phyloP scores from a whole-genome alignment of 2,113 vertebrate species.

The Puma concolor region DNA sequence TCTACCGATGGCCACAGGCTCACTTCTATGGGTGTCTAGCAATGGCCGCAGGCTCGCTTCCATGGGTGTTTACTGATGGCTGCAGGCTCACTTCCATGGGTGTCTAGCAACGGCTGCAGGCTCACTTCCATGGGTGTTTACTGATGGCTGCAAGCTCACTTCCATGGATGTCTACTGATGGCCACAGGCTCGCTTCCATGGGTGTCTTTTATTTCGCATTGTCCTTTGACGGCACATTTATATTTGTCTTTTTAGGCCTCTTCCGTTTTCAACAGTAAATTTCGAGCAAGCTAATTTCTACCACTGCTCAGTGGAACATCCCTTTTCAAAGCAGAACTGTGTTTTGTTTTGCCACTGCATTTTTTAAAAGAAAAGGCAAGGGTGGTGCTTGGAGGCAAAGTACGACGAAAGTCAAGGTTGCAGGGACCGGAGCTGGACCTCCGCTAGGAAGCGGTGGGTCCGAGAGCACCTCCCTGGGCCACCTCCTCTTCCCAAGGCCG shows the following conservation, averaged over 20 bases:
- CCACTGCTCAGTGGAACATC: not conserved
- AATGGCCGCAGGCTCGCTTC: fast-evolving
- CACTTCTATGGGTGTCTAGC: fast-evolving
- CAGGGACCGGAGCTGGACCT: not conserved
- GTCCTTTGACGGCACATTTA: not conserved
- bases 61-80: fast-evolving
- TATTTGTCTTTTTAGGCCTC: not conserved
- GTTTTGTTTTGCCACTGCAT: not conserved
- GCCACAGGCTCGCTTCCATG: too few species aligned
- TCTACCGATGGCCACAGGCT: fast-evolving
- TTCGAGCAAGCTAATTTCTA: not conserved
- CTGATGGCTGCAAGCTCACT: too few species aligned
- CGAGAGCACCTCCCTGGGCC: too few species aligned
- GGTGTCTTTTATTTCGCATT: not conserved
- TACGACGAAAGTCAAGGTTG: not conserved
- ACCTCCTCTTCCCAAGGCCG: too few species aligned
- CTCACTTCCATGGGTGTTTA: too few species aligned
- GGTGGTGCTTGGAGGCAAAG: not conserved
- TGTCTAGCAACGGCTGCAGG: fast-evolving
- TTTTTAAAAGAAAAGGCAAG: not conserved
- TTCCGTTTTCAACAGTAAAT: not conserved
- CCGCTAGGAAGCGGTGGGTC: fast-evolving
- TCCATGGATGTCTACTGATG: too few species aligned
- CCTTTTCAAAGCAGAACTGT: not conserved
- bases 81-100: too few species aligned